Evolutionary conservation across 2,797 vertebrate species (phyloP).

Genomic region (Agapornis canus): DNA sequence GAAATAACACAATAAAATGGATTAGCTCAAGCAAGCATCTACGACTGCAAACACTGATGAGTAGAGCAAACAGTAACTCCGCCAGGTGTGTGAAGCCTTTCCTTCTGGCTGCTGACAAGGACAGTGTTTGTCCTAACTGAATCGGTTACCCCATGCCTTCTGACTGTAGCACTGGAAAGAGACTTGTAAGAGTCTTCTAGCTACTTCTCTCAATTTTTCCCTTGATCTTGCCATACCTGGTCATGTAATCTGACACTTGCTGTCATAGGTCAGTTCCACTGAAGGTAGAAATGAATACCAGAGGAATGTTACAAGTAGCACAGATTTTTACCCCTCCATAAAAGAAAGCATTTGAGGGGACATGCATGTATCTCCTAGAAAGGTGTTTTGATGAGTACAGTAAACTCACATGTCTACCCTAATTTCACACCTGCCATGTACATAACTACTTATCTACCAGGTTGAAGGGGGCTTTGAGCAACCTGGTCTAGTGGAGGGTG

Average conservation of each 20-base stretch:
- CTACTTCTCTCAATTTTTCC: background rate
- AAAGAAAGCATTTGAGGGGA: background rate
- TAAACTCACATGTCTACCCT: background rate
- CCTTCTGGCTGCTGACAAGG: background rate
- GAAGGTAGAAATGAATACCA: background rate
- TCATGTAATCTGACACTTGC: background rate
- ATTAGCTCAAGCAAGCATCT: constrained; percentile 3
- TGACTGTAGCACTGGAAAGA: background rate
- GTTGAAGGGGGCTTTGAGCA: background rate
- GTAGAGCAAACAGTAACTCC: background rate
- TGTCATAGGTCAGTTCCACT: background rate
- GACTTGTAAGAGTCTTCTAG: background rate
- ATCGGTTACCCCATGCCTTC: background rate
- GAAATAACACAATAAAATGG: background rate
- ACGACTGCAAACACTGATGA: background rate
- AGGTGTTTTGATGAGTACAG: background rate
- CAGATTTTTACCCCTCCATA: background rate
- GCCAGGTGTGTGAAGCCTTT: background rate
- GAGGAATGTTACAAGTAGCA: background rate
- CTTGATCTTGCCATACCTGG: background rate
- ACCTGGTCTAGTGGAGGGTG: background rate
- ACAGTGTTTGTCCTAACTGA: background rate
- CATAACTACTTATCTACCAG: fast-evolving
- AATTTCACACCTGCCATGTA: background rate
- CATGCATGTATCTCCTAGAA: background rate